phyloP scores from a whole-genome alignment of 2,113 vertebrate species.

The Crocuta crocuta region DNA sequence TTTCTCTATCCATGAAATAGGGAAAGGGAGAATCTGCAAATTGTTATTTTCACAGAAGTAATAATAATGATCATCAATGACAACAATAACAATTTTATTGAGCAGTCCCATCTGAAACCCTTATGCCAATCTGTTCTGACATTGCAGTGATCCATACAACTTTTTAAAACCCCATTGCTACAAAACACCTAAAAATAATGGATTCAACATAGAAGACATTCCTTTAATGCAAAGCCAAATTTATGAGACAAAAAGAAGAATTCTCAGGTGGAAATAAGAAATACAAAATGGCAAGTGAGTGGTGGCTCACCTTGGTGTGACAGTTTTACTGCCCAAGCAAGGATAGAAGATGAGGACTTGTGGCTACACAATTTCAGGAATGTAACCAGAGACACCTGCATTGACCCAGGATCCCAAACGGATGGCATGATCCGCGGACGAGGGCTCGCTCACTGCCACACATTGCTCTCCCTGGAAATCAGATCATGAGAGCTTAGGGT shows the following conservation, averaged over 20 bases:
- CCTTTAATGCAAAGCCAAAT: background rate
- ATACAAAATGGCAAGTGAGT: background rate
- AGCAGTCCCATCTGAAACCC: background rate
- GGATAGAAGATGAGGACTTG: background rate
- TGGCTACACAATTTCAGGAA: rapidly evolving
- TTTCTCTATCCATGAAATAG: background rate
- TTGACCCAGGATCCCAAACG: background rate
- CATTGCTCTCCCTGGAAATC: background rate
- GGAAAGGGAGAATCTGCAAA: background rate
- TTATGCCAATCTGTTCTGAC: background rate
- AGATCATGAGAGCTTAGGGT: background rate
- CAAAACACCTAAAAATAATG: background rate
- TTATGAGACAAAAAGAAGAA: background rate
- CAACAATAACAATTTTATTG: background rate
- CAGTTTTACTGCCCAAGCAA: background rate
- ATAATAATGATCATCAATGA: background rate
- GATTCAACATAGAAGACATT: background rate
- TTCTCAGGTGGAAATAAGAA: background rate
- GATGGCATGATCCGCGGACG: too few species aligned
- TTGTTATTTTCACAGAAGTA: background rate
- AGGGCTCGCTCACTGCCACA: background rate
- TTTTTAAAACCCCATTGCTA: background rate
- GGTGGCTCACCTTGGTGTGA: background rate
- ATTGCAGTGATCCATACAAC: background rate
- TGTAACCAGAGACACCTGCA: background rate